Evolutionary conservation across 1,140 invertebrate genomes (phyloP).

Genomic region (Frieseomelitta varia): DNA sequence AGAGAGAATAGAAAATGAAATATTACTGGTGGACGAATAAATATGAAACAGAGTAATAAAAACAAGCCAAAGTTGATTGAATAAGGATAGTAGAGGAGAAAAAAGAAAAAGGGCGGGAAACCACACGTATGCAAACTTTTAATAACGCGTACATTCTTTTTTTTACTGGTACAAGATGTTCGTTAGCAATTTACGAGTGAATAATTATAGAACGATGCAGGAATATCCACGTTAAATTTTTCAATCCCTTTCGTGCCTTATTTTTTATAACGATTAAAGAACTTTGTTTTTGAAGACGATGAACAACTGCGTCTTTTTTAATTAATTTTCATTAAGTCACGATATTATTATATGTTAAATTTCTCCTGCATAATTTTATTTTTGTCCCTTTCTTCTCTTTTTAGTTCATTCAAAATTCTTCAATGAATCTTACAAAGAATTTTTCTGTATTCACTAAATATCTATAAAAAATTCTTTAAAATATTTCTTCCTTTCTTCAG

Average conservation of each 20-base stretch:
- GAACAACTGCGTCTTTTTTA: background rate
- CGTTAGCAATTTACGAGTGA: constrained; percentile 66
- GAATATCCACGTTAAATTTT: constrained; percentile 48
- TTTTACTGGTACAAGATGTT: constrained; percentile 51
- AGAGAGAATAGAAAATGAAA: background rate
- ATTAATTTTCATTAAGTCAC: background rate
- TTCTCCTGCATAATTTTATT: background rate
- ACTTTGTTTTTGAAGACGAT: background rate
- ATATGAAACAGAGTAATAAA: background rate
- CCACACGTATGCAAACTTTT: constrained; percentile 53
- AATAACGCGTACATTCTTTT: constrained; percentile 64
- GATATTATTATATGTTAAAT: background rate
- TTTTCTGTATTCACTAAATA: too few species aligned
- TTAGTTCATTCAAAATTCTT: background rate
- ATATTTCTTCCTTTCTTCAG: too few species aligned
- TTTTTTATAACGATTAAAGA: background rate
- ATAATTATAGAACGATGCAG: constrained; percentile 64
- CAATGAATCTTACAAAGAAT: background rate
- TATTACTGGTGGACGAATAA: background rate
- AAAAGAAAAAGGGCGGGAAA: background rate
- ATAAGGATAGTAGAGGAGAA: background rate
- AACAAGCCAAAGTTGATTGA: background rate
- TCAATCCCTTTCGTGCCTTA: constrained; percentile 27
- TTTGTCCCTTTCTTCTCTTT: background rate
- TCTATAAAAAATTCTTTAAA: too few species aligned